phyloP scores from a whole-genome alignment of 1,140 invertebrate species.

The Drosophila kohkoa region DNA sequence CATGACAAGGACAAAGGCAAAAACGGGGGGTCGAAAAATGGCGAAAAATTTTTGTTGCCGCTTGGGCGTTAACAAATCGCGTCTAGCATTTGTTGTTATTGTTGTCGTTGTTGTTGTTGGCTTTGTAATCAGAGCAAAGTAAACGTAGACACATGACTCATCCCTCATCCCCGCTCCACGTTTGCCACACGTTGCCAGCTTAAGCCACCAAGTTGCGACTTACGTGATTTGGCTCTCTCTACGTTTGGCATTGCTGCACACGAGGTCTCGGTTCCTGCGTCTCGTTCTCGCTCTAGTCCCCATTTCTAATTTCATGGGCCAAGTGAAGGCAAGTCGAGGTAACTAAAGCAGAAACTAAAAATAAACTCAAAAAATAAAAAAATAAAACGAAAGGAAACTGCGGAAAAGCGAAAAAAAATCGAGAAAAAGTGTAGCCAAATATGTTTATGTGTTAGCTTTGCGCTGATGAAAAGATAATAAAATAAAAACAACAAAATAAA shows the following conservation, averaged over 20 bases:
- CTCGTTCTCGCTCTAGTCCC: too few relatives aligned
- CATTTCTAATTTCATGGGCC: background rate
- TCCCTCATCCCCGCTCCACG: background rate
- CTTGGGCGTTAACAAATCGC: conserved; percentile 67
- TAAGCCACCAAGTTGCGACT: conserved; percentile 19
- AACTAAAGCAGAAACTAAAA: conserved; percentile 30
- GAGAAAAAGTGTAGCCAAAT: conserved; percentile 49
- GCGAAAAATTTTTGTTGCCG: conserved; percentile 7
- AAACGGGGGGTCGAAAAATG: background rate
- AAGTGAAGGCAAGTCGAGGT: conserved; percentile 28
- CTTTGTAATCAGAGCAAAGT: conserved; percentile 76
- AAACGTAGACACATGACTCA: conserved; percentile 68
- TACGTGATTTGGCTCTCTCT: conserved; percentile 46
- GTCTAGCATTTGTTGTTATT: conserved; percentile 28
- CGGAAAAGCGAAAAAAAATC: conserved; percentile 14
- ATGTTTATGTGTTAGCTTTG: conserved; percentile 51
- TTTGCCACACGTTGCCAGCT: background rate
- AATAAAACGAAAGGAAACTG: background rate
- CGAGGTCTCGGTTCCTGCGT: too few relatives aligned
- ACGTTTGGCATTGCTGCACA: conserved; percentile 31
- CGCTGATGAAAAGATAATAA: conserved; percentile 58
- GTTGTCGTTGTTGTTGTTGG: conserved; percentile 46
- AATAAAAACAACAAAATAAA: conserved; percentile 26
- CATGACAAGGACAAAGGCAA: conserved; percentile 8
- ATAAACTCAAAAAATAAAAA: background rate